Evolutionary conservation across 2,888 invertebrate genomes (phyloP).

Genomic region (Nysson spinosus): DNA sequence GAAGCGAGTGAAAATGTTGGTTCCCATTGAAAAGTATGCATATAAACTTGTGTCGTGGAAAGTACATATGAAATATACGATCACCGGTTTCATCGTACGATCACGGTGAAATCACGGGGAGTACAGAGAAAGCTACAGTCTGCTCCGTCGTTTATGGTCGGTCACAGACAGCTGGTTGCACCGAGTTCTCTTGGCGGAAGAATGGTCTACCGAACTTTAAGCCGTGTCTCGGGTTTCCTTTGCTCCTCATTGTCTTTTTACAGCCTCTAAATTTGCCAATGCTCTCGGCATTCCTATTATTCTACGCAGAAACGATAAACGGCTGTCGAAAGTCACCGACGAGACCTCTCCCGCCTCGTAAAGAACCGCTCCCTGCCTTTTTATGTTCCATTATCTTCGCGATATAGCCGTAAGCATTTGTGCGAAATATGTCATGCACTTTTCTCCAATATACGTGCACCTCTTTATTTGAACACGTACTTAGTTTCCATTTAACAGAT

Average conservation of each 20-base stretch:
- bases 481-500: no score
- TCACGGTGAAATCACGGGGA: slow-evolving; percentile 59
- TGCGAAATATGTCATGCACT: slow-evolving; percentile 1
- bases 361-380: slow-evolving; percentile 29
- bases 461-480: not conserved
- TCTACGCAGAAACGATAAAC: slow-evolving; percentile 7
- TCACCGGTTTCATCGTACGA: slow-evolving; percentile 55
- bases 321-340: slow-evolving; percentile 20
- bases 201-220: slow-evolving; percentile 43
- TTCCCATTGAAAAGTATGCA: not conserved
- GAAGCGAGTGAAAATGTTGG: no score
- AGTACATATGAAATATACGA: slow-evolving; percentile 56
- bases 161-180: slow-evolving; percentile 50
- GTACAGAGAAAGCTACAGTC: slow-evolving; percentile 58
- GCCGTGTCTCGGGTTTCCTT: slow-evolving; percentile 14
- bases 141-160: slow-evolving; percentile 48
- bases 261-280: slow-evolving; percentile 49
- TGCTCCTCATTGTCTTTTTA: slow-evolving; percentile 52
- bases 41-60: slow-evolving; percentile 38
- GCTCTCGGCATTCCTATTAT: slow-evolving; percentile 33
- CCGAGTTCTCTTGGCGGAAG: slow-evolving; percentile 13
- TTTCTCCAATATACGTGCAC: slow-evolving; percentile 11
- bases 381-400: slow-evolving; percentile 29
- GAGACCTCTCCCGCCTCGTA: slow-evolving; percentile 31
- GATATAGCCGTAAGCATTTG: slow-evolving; percentile 1